Conservation (phyloP, 2,888 invertebrate species). For the Choristoneura rosaceana region DNA sequence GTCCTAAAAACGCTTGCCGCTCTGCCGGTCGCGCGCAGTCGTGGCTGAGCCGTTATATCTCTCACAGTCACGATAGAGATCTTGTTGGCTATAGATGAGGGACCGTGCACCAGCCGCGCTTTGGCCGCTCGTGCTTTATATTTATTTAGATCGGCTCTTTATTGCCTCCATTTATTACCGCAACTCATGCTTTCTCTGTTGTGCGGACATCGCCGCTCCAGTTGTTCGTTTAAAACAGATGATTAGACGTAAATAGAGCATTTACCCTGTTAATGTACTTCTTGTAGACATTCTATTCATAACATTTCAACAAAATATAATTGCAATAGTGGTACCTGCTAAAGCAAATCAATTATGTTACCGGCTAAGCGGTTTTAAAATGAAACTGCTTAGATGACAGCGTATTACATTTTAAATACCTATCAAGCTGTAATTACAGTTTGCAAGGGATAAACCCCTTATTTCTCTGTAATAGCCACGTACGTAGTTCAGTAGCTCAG, state of each 20-base stretch:
- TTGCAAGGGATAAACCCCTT: constrained; percentile 42
- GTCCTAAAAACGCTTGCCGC: no score
- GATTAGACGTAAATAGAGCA: constrained; percentile 56
- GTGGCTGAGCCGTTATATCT: background rate
- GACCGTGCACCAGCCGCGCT: constrained; percentile 30
- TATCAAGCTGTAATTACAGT: constrained; percentile 39
- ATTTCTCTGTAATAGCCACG: constrained; percentile 53
- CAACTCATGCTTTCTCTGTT: constrained; percentile 62
- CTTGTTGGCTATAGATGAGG: constrained; percentile 20
- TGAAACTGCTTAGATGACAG: constrained; percentile 34
- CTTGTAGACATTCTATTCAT: constrained; percentile 38
- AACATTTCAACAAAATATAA: constrained; percentile 31
- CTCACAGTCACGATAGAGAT: constrained; percentile 30
- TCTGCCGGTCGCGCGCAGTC: no score
- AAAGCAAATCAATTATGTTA: constrained; percentile 22
- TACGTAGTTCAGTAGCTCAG: constrained; percentile 52
- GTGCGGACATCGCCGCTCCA: constrained; percentile 53
- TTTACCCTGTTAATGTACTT: constrained; percentile 51
- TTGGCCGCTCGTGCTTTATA: constrained; percentile 51
- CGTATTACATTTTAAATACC: constrained; percentile 36
- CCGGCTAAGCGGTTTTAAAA: constrained; percentile 38
- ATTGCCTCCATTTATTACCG: constrained; percentile 60
- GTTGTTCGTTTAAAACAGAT: constrained; percentile 44
- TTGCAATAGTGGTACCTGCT: constrained; percentile 26
- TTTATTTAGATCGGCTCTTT: constrained; percentile 59